phyloP scores from a whole-genome alignment of 2,797 vertebrate genomes.

The Semotilus atromaculatus region DNA sequence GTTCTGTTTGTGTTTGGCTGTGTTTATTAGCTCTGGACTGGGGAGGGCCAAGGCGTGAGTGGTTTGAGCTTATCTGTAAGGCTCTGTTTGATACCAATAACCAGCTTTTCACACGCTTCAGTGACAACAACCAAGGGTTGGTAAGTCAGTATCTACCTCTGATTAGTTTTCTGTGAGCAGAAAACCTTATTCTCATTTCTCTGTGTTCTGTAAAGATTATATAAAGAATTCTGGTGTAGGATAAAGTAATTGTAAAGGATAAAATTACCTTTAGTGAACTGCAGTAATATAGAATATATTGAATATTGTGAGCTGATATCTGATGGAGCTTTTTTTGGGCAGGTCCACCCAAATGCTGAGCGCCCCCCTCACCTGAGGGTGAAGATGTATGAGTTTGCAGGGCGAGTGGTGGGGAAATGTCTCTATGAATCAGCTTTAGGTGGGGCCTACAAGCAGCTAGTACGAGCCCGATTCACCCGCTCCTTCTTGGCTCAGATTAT shows the following conservation, averaged over 20 bases:
- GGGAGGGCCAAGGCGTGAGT: conserved; percentile 97
- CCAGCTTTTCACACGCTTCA: conserved; percentile 95
- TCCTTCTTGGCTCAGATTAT: conserved; percentile 99
- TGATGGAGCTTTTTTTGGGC: conserved; percentile 36
- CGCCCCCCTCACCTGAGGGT: conserved; percentile 86
- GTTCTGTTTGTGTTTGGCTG: not conserved
- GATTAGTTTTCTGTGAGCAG: not conserved
- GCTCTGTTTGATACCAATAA: conserved; percentile 94
- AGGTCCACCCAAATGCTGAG: conserved; percentile 97
- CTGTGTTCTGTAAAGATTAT: not conserved
- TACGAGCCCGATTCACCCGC: conserved; percentile 94
- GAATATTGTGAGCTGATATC: not conserved
- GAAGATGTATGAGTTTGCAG: conserved; percentile 97
- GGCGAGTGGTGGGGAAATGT: conserved; percentile 95
- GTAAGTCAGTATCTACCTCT: conserved; percentile 69
- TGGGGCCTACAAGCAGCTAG: conserved; percentile 94
- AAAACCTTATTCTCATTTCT: not conserved
- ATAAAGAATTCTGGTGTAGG: not conserved
- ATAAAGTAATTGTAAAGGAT: not conserved
- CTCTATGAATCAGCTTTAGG: conserved; percentile 96
- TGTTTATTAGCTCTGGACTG: conserved; percentile 89
- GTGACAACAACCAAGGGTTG: conserved; percentile 96
- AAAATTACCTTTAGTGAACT: not conserved
- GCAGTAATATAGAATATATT: not conserved
- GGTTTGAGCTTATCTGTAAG: conserved; percentile 98